Percentiles rank a stretch among this genome's conserved stretches.
Evolutionary conservation across 1,140 invertebrate genomes (phyloP).

Genomic region (Heliothis subflexa): DNA sequence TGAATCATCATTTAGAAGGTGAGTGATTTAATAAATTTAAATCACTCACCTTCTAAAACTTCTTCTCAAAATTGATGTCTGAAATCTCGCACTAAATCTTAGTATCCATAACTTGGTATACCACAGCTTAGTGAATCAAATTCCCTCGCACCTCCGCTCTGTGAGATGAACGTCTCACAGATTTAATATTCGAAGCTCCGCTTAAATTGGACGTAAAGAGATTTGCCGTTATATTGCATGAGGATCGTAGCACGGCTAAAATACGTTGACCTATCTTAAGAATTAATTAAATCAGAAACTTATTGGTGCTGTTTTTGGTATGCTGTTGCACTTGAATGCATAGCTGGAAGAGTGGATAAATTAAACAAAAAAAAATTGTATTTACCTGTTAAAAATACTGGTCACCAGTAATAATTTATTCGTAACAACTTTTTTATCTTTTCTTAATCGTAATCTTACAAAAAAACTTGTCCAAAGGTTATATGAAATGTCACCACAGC

Average conservation of each 20-base stretch:
- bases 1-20: too few species aligned
- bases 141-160: conserved; percentile 12
- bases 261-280: conserved; percentile 8
- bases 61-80: neutral
- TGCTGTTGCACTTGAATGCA: neutral
- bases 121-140: conserved; percentile 22
- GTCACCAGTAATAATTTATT: too few species aligned
- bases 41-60: neutral
- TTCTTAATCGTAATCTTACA: too few species aligned
- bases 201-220: conserved; percentile 32
- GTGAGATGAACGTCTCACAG: neutral
- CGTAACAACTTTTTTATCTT: too few species aligned
- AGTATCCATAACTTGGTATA: neutral
- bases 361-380: neutral
- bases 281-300: conserved; percentile 30
- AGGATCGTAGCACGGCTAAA: neutral
- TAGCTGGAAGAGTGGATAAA: too few species aligned
- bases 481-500: too few species aligned
- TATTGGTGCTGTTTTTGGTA: neutral
- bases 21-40: neutral
- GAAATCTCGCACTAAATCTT: conserved; percentile 16
- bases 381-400: neutral
- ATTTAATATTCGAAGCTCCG: conserved; percentile 35
- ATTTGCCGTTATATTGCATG: conserved; percentile 31
- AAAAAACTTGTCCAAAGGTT: too few species aligned